These are phyloP conservation scores for Ranitomeya imitator DNA, from an alignment of 2,113 vertebrate genomes.

Conservation along the genomic window DNA sequence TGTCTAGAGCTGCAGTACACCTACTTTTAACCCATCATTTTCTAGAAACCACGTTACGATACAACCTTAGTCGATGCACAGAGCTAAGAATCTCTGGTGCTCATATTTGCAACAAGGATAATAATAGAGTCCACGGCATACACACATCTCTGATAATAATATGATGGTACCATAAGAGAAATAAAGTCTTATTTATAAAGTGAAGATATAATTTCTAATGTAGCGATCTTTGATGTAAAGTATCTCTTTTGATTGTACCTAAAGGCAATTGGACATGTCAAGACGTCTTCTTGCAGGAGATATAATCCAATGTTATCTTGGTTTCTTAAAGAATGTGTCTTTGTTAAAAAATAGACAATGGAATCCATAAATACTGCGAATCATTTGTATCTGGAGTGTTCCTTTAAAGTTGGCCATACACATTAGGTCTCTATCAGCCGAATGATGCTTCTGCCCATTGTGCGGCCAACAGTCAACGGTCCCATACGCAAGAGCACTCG, in stretches of 20 bases:
- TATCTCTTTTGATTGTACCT: neutral
- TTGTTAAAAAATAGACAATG: too few species aligned
- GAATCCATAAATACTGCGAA: too few species aligned
- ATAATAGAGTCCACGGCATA: neutral
- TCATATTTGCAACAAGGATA: neutral
- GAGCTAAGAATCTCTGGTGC: neutral
- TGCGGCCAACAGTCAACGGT: too few species aligned
- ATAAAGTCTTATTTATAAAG: neutral
- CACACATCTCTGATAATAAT: slow-evolving; percentile 3
- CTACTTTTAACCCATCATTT: slow-evolving; percentile 34
- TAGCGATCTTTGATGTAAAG: neutral
- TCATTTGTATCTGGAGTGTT: too few species aligned
- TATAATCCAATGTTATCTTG: neutral
- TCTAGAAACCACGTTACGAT: neutral
- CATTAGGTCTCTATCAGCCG: too few species aligned
- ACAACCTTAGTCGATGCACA: neutral
- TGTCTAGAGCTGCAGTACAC: neutral
- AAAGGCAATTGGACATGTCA: neutral
- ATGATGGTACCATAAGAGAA: neutral
- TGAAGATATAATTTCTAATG: neutral
- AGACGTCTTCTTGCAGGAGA: neutral
- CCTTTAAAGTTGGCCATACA: too few species aligned
- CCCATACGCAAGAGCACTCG: too few species aligned
- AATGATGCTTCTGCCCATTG: too few species aligned
- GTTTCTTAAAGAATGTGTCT: too few species aligned